Evolutionary conservation across 2,888 invertebrate genomes (phyloP).

Genomic region (Phyllotreta cruciferae): DNA sequence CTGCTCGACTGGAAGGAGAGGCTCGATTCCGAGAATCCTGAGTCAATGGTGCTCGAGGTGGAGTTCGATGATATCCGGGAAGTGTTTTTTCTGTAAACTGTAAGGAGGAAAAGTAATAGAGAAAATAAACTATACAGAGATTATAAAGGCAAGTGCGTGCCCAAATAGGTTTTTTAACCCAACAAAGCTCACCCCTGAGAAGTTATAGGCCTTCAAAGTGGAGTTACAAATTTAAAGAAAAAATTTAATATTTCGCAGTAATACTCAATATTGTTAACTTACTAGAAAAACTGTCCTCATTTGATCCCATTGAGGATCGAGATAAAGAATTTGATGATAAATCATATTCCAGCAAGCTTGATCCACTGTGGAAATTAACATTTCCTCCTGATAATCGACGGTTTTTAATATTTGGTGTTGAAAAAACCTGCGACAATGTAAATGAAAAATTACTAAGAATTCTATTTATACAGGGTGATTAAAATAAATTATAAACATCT

Average conservation of each 20-base stretch:
- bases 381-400: neutral
- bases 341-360: slow-evolving; percentile 7
- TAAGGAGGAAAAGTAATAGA: neutral
- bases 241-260: neutral
- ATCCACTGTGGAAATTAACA: neutral
- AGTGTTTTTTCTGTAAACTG: slow-evolving; percentile 25
- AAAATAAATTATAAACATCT: neutral
- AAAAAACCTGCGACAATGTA: slow-evolving; percentile 19
- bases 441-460: no score
- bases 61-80: slow-evolving; percentile 15
- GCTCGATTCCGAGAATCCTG: slow-evolving; percentile 31
- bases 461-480: no score
- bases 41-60: slow-evolving; percentile 29
- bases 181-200: no score
- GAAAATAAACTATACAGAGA: no score
- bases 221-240: no score
- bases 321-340: slow-evolving; percentile 14
- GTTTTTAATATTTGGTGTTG: slow-evolving; percentile 4
- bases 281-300: slow-evolving; percentile 16
- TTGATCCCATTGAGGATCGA: slow-evolving; percentile 11
- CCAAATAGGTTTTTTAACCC: no score
- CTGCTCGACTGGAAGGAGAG: slow-evolving; percentile 10
- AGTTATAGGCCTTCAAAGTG: no score
- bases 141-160: no score
- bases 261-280: slow-evolving; percentile 10